Percentiles rank a stretch among this genome's conserved stretches.
phyloP scores from a whole-genome alignment of 2,113 vertebrate genomes.

The Rhinoderma darwinii region DNA sequence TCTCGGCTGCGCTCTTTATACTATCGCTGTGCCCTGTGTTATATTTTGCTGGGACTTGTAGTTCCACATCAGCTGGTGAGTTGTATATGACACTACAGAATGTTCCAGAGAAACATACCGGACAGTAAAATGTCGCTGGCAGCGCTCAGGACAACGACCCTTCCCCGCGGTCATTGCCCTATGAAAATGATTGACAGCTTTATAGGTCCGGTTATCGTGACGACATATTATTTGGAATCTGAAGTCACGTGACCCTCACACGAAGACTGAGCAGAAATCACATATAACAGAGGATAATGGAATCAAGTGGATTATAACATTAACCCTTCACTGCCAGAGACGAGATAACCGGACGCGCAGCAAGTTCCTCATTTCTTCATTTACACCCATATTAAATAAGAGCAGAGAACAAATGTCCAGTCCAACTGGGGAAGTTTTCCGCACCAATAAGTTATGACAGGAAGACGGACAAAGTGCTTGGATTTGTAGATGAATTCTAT shows the following conservation, averaged over 20 bases:
- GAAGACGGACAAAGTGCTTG: constrained; percentile 69
- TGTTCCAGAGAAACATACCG: not conserved
- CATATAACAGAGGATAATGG: not conserved
- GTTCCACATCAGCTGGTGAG: not conserved
- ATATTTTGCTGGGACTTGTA: not conserved
- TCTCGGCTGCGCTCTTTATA: not conserved
- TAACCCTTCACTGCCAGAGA: constrained; percentile 13
- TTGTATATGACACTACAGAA: not conserved
- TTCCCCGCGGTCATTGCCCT: not conserved
- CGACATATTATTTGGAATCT: not conserved
- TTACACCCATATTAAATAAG: constrained; percentile 31
- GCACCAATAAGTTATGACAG: constrained; percentile 87
- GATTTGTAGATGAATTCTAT: not conserved
- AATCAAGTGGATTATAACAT: not conserved
- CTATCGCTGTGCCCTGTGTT: not conserved
- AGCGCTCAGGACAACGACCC: not conserved
- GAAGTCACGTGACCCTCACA: not conserved
- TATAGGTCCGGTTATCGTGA: not conserved
- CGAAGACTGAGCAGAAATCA: too few relatives aligned
- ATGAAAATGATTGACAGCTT: not conserved
- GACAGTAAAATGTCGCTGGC: not conserved
- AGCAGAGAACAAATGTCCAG: not conserved
- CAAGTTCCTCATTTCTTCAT: not conserved
- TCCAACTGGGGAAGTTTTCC: not conserved
- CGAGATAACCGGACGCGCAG: not conserved